Conservation (phyloP, 2,797 vertebrate species). For the Periparus ater region DNA sequence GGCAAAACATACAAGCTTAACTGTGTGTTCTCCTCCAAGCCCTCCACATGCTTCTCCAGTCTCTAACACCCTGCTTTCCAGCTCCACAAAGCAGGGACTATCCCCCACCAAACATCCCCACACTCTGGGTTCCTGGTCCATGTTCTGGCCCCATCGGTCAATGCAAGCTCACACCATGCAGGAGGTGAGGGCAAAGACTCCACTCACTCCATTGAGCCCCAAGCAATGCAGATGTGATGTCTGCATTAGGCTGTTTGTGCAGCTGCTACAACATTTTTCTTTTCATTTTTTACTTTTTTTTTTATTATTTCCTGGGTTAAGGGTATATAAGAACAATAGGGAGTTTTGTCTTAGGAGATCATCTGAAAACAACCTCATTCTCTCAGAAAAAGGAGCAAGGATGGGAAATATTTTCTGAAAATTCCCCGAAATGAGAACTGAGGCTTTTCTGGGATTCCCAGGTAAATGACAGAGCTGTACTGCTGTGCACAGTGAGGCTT, state of each 20-base stretch:
- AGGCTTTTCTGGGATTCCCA: conserved; percentile 31
- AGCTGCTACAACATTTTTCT: neutral
- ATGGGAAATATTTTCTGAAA: neutral
- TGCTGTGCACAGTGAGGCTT: neutral
- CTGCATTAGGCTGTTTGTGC: neutral
- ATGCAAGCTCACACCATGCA: neutral
- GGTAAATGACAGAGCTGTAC: neutral
- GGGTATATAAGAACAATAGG: neutral
- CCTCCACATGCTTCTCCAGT: neutral
- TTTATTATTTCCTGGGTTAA: neutral
- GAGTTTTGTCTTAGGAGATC: neutral
- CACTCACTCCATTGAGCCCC: neutral
- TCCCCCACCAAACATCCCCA: neutral
- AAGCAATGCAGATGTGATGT: neutral
- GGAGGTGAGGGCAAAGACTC: neutral
- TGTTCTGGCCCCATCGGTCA: neutral
- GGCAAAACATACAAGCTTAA: neutral
- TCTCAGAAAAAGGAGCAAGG: neutral
- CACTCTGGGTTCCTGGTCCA: neutral
- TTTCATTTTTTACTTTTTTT: neutral
- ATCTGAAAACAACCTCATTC: neutral
- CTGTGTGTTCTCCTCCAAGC: neutral
- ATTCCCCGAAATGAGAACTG: conserved; percentile 10
- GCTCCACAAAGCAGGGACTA: neutral
- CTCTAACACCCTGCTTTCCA: neutral